Evolutionary conservation across 2,113 vertebrate species (phyloP).

Genomic region (Scomber japonicus): DNA sequence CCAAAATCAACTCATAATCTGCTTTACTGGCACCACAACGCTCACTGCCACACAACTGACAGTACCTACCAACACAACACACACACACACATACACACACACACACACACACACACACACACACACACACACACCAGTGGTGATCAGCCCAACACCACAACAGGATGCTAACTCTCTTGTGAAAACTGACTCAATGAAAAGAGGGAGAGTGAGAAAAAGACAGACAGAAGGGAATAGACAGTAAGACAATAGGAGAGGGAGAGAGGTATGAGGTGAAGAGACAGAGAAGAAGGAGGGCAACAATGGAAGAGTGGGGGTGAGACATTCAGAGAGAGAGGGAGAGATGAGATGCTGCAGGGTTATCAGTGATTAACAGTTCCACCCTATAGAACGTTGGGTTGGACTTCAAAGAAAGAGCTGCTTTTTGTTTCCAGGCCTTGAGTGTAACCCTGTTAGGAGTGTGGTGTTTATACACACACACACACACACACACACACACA

Average conservation of each 20-base stretch:
- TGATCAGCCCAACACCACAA: slow-evolving; percentile 88
- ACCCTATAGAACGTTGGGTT: slow-evolving; percentile 82
- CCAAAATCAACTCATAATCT: slow-evolving; percentile 99
- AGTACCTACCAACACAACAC: slow-evolving; percentile 59
- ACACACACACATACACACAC: slow-evolving; percentile 45
- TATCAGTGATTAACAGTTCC: slow-evolving; percentile 95
- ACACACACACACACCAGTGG: slow-evolving; percentile 53
- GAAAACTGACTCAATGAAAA: slow-evolving; percentile 85
- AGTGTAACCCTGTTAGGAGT: slow-evolving; percentile 78
- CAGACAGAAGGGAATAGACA: slow-evolving; percentile 82
- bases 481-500: slow-evolving; percentile 33
- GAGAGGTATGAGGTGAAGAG: slow-evolving; percentile 91
- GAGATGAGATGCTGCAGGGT: slow-evolving; percentile 86
- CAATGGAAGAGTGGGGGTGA: slow-evolving; percentile 88
- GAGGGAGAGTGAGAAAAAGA: slow-evolving; percentile 86
- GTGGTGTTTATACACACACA: slow-evolving; percentile 40
- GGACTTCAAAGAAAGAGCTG: slow-evolving; percentile 84
- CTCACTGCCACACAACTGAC: slow-evolving; percentile 64
- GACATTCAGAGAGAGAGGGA: slow-evolving; percentile 64
- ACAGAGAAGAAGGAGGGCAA: slow-evolving; percentile 85
- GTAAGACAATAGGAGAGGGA: slow-evolving; percentile 82
- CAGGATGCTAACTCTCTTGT: slow-evolving; percentile 85
- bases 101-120: slow-evolving; percentile 47
- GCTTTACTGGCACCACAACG: slow-evolving; percentile 89
- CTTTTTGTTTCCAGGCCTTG: slow-evolving; percentile 60